phyloP scores from a whole-genome alignment of 2,888 invertebrate species.

The Tenthredo amoena region DNA sequence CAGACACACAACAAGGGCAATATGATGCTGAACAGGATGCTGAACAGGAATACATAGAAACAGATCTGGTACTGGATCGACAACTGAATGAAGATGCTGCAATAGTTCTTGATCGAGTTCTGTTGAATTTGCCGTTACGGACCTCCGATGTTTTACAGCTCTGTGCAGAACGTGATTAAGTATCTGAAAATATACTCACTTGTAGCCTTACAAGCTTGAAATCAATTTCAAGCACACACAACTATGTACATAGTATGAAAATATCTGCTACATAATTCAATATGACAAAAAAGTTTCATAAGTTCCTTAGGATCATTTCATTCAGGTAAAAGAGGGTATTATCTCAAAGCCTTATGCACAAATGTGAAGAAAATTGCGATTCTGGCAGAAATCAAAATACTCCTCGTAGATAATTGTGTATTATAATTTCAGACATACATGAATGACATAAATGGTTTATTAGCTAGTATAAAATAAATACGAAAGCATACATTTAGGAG shows the following conservation, averaged over 20 bases:
- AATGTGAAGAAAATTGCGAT: not conserved
- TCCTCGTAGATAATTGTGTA: not conserved
- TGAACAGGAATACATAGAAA: slow-evolving; percentile 70
- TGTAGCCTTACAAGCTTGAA: slow-evolving; percentile 32
- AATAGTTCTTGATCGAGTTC: slow-evolving; percentile 69
- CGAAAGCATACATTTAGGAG: not conserved
- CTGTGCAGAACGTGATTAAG: slow-evolving; percentile 64
- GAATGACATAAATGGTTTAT: not conserved
- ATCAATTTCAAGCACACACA: not conserved
- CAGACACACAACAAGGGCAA: slow-evolving; percentile 72
- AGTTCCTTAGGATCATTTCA: not conserved
- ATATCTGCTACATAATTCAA: not conserved
- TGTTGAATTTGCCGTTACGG: slow-evolving; percentile 59
- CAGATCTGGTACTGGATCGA: slow-evolving; percentile 62
- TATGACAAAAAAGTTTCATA: not conserved
- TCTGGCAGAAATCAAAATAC: not conserved
- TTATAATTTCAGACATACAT: not conserved
- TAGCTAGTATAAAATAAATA: not conserved
- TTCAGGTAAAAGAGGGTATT: not conserved
- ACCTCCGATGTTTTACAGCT: slow-evolving; percentile 61
- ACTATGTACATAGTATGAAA: not conserved
- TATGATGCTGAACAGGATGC: slow-evolving; percentile 67
- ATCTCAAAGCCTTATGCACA: not conserved
- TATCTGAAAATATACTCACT: slow-evolving; percentile 61
- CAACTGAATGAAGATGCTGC: slow-evolving; percentile 62